A percentile compares a stretch with the other conserved stretches of the same genome.
Conservation (phyloP, 1,140 invertebrate species). For the Alviniconcha marisindica region DNA sequence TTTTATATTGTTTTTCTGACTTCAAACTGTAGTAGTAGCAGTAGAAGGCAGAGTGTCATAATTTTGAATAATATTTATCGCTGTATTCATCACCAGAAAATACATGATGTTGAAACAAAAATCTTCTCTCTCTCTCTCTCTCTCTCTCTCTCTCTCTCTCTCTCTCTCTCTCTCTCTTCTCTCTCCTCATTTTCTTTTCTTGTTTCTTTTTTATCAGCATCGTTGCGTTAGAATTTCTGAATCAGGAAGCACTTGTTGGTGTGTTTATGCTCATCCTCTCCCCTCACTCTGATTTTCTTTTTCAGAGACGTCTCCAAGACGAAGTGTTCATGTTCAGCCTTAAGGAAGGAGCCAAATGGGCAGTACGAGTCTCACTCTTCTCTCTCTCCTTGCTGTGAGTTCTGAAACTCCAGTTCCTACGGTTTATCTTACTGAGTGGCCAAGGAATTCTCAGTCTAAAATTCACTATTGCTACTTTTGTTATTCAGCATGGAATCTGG, state of each 20-base stretch:
- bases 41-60: no score
- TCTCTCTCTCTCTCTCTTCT: not conserved
- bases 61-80: no score
- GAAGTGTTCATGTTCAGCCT: conserved; percentile 20
- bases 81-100: no score
- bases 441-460: no score
- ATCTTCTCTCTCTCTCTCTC: not conserved
- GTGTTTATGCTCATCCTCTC: not conserved
- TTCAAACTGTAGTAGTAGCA: no score
- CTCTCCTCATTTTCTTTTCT: not conserved
- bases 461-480: no score
- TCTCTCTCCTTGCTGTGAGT: conserved; percentile 29
- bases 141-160: not conserved
- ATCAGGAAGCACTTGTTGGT: not conserved
- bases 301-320: conserved; percentile 28
- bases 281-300: not conserved
- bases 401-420: no score
- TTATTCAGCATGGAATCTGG: no score
- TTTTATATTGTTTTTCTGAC: no score
- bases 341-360: conserved; percentile 34
- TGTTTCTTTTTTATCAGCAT: not conserved
- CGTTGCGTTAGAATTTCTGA: not conserved
- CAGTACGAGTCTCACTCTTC: conserved; percentile 16
- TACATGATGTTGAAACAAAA: not conserved
- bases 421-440: no score